Percentiles rank a stretch among this genome's conserved stretches.
phyloP scores from a whole-genome alignment of 2,113 vertebrate species.

The Struthio camelus region DNA sequence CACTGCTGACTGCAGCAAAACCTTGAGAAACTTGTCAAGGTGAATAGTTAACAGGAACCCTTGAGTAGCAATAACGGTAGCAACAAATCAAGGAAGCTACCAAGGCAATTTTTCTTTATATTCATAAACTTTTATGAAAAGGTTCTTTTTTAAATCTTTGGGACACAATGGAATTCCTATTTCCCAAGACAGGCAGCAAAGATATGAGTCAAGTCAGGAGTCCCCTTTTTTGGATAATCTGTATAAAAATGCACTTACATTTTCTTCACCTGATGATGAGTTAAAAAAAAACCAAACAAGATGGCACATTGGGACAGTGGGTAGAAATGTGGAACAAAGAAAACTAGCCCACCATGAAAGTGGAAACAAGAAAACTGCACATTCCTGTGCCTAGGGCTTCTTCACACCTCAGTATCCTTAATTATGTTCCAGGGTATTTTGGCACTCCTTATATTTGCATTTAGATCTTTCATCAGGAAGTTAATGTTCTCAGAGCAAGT shows the following conservation, averaged over 20 bases:
- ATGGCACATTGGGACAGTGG: neutral
- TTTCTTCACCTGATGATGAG: neutral
- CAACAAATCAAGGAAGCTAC: neutral
- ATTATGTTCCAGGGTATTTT: slow-evolving; percentile 40
- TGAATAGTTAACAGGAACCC: neutral
- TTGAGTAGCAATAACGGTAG: neutral
- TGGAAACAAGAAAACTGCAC: slow-evolving; percentile 38
- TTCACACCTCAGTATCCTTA: slow-evolving; percentile 54
- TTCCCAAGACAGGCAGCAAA: neutral
- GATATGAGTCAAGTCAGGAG: neutral
- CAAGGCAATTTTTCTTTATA: neutral
- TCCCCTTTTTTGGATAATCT: neutral
- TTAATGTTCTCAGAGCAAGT: slow-evolving; percentile 60
- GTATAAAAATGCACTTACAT: neutral
- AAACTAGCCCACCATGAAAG: slow-evolving; percentile 24
- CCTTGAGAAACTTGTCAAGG: neutral
- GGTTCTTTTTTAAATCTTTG: neutral
- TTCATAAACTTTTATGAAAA: too few relatives aligned
- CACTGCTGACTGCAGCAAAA: neutral
- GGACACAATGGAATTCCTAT: neutral
- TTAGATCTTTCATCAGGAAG: slow-evolving; percentile 66
- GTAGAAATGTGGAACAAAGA: neutral
- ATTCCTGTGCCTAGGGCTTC: slow-evolving; percentile 48
- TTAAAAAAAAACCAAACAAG: neutral
- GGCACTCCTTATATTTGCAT: slow-evolving; percentile 42